These are phyloP conservation scores for Acanthococcus lagerstroemiae DNA, from an alignment of 2,888 invertebrate species.

Conservation along the genomic window DNA sequence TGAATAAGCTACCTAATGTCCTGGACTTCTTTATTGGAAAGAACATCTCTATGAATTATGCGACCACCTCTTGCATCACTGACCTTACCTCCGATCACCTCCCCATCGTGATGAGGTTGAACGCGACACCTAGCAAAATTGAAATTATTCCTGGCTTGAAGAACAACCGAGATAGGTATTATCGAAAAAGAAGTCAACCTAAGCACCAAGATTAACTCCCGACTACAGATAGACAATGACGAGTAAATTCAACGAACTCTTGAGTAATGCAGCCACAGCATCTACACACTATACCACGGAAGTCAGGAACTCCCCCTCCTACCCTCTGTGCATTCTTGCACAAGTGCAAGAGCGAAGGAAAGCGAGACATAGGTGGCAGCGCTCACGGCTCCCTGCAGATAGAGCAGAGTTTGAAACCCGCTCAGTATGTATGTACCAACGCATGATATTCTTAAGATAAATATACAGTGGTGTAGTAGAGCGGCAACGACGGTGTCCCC, in stretches of 20 bases:
- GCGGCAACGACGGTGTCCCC: too few species aligned
- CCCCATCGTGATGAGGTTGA: background rate
- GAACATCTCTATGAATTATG: background rate
- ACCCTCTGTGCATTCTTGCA: background rate
- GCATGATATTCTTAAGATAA: too few species aligned
- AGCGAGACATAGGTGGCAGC: background rate
- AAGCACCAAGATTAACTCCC: background rate
- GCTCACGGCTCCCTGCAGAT: background rate
- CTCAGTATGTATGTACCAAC: too few species aligned
- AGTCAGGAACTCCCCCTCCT: background rate
- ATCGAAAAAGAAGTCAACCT: background rate
- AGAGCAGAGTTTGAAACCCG: background rate
- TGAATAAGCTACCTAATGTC: background rate
- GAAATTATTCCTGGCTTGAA: background rate
- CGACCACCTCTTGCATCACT: background rate
- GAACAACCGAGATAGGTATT: background rate
- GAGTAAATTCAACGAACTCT: background rate
- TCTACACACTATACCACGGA: background rate
- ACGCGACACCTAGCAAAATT: background rate
- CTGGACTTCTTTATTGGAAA: background rate
- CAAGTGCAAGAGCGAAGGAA: background rate
- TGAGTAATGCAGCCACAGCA: background rate
- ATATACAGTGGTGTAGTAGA: too few species aligned
- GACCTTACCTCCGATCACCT: background rate
- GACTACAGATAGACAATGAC: background rate